phyloP scores from a whole-genome alignment of 2,113 vertebrate species.

The Brachypodius melanocephalos region DNA sequence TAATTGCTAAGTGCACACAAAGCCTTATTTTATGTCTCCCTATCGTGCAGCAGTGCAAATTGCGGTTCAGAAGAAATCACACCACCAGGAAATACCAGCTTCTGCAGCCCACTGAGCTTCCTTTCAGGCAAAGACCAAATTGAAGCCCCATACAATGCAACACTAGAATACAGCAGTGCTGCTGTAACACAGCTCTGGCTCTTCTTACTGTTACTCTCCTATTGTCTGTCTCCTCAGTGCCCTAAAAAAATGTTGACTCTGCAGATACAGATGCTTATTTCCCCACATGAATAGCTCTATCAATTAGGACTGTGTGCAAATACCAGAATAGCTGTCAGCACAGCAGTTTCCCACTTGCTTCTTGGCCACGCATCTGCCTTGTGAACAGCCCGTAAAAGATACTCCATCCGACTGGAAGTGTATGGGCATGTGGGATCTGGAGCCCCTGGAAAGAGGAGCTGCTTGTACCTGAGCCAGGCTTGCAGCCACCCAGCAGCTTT shows the following conservation, averaged over 20 bases:
- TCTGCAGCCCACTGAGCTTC: background rate
- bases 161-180: background rate
- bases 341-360: background rate
- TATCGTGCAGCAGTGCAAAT: background rate
- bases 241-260: background rate
- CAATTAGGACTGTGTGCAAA: background rate
- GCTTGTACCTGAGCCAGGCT: background rate
- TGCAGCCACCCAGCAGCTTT: background rate
- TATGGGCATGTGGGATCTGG: background rate
- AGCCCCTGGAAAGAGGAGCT: background rate
- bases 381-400: background rate
- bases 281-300: background rate
- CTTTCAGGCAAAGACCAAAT: background rate
- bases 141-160: background rate
- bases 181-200: background rate
- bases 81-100: background rate
- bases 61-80: background rate
- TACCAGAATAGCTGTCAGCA: background rate
- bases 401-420: background rate
- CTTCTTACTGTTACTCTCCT: background rate
- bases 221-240: background rate
- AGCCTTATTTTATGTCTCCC: slow-evolving; percentile 16
- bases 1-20: slow-evolving; percentile 24
- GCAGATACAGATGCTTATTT: background rate
- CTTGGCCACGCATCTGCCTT: background rate